These are phyloP conservation scores for Drosophila nigricruria DNA, from an alignment of 2,888 invertebrate species.

Conservation along the genomic window DNA sequence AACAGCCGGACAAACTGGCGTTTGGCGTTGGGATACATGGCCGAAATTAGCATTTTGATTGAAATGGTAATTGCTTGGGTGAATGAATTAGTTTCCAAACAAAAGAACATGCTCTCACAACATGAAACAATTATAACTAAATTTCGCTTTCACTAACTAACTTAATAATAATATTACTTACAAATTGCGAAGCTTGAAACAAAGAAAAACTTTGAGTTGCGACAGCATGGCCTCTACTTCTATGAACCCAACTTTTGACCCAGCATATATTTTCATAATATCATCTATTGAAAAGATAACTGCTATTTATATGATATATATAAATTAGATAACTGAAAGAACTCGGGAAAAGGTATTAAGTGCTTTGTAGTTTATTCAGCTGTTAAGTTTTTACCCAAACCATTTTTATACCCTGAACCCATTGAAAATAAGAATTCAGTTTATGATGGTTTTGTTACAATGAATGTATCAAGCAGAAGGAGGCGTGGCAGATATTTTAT, in stretches of 20 bases:
- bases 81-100: slow-evolving; percentile 24
- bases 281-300: too few species aligned
- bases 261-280: background rate
- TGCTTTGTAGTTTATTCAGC: too few species aligned
- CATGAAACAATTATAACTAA: background rate
- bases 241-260: background rate
- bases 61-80: slow-evolving; percentile 17
- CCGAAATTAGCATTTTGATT: slow-evolving; percentile 45
- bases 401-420: too few species aligned
- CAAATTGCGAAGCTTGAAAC: background rate
- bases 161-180: background rate
- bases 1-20: slow-evolving; percentile 12
- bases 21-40: background rate
- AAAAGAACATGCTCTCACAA: slow-evolving; percentile 1
- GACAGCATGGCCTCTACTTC: too few species aligned
- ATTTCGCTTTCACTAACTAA: background rate
- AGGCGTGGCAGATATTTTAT: too few species aligned
- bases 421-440: too few species aligned
- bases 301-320: background rate
- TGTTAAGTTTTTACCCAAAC: too few species aligned
- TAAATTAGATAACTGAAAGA: too few species aligned
- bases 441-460: too few species aligned
- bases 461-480: too few species aligned
- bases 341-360: too few species aligned
- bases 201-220: background rate